Conservation (phyloP, 1,140 invertebrate genomes). For the Cydia fagiglandana region DNA sequence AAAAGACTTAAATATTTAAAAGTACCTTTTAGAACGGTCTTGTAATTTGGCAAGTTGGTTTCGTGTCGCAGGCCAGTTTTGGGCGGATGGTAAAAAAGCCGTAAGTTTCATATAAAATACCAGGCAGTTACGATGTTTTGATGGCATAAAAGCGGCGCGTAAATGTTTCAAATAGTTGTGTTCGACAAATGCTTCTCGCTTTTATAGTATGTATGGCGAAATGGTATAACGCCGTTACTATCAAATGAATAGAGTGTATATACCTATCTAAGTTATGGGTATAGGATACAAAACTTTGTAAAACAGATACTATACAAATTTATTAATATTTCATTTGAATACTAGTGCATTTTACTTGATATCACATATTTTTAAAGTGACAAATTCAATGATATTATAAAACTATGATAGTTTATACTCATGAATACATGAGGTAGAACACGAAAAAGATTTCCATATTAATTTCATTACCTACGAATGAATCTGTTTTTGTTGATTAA, state of each 20-base stretch:
- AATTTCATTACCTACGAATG: too few relatives aligned
- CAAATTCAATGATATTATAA: too few relatives aligned
- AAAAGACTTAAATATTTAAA: not conserved
- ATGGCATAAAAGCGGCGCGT: not conserved
- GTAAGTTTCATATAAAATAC: not conserved
- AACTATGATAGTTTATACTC: too few relatives aligned
- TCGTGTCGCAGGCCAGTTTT: not conserved
- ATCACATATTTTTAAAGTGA: too few relatives aligned
- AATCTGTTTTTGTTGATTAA: too few relatives aligned
- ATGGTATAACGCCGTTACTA: not conserved
- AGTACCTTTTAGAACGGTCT: not conserved
- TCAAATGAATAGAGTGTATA: not conserved
- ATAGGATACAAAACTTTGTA: too few relatives aligned
- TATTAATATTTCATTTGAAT: too few relatives aligned
- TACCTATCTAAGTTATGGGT: too few relatives aligned
- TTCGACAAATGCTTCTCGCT: not conserved
- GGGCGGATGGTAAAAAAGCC: not conserved
- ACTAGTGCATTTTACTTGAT: too few relatives aligned
- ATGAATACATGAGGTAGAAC: too few relatives aligned
- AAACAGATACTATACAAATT: too few relatives aligned
- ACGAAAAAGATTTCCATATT: too few relatives aligned
- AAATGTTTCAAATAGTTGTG: slow-evolving; percentile 11
- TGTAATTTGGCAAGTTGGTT: slow-evolving; percentile 1
- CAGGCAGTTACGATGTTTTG: not conserved
- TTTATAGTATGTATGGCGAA: not conserved